These are phyloP conservation scores for Drosophila mulleri DNA, from an alignment of 2,888 invertebrate genomes.

Conservation along the genomic window DNA sequence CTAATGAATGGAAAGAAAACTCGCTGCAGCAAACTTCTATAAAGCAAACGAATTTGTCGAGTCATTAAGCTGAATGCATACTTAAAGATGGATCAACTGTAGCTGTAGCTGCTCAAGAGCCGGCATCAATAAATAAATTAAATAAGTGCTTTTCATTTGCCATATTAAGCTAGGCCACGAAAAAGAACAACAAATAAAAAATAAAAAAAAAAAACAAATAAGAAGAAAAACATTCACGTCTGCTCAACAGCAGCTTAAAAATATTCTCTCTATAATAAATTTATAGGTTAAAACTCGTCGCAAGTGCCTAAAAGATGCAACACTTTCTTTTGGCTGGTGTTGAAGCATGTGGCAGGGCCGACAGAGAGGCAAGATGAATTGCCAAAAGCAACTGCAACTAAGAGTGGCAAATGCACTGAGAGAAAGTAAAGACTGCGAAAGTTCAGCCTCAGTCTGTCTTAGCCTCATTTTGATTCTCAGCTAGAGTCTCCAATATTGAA, in stretches of 20 bases:
- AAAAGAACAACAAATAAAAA: background rate
- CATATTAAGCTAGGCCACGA: slow-evolving; percentile 13
- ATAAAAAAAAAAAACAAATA: too few species aligned
- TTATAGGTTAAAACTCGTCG: slow-evolving; percentile 46
- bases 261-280: slow-evolving; percentile 57
- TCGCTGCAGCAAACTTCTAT: background rate
- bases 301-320: slow-evolving; percentile 63
- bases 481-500: background rate
- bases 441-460: background rate
- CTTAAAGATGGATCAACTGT: slow-evolving; percentile 5
- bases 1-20: slow-evolving; percentile 56
- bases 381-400: slow-evolving; percentile 5
- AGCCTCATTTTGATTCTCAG: background rate
- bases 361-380: slow-evolving; percentile 6
- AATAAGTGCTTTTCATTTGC: slow-evolving; percentile 36
- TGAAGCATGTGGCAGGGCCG: slow-evolving; percentile 43
- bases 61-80: background rate
- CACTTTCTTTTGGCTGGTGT: slow-evolving; percentile 55
- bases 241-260: slow-evolving; percentile 35
- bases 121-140: slow-evolving; percentile 25
- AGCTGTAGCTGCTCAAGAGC: background rate
- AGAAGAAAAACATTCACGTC: slow-evolving; percentile 33
- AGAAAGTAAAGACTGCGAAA: background rate
- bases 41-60: slow-evolving; percentile 12
- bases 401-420: slow-evolving; percentile 39